Percentiles rank a stretch among this genome's conserved stretches.
Evolutionary conservation across 2,888 invertebrate species (phyloP).

Genomic region (Heteromyza rotundicornis): DNA sequence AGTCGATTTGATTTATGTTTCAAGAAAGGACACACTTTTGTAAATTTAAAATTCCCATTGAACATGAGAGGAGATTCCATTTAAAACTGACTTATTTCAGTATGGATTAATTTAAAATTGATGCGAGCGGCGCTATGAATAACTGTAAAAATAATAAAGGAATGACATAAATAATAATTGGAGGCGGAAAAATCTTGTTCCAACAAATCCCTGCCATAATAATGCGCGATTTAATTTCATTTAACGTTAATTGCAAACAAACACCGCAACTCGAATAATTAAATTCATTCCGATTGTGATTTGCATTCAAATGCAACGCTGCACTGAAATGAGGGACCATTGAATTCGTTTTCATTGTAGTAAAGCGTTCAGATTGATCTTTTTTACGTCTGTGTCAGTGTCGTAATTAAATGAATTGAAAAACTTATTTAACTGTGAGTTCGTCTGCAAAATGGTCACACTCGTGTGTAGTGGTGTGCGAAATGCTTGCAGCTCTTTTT

Average conservation of each 20-base stretch:
- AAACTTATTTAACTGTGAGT: neutral
- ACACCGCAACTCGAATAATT: neutral
- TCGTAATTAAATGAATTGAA: neutral
- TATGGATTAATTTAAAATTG: too few relatives aligned
- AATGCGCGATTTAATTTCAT: too few relatives aligned
- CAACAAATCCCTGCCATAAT: neutral
- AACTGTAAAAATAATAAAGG: too few relatives aligned
- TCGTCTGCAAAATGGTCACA: neutral
- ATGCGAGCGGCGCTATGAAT: too few relatives aligned
- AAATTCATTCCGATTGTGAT: neutral
- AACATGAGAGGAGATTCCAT: too few relatives aligned
- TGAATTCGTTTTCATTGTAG: neutral
- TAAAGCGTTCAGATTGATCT: neutral
- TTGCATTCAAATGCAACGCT: slow-evolving; percentile 7
- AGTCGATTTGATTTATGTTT: neutral
- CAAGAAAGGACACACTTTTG: too few relatives aligned
- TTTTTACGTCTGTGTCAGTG: neutral
- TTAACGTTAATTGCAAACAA: too few relatives aligned
- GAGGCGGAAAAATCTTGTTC: neutral
- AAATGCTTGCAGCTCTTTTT: too few relatives aligned
- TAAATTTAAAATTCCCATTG: too few relatives aligned
- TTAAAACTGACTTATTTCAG: too few relatives aligned
- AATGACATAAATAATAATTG: too few relatives aligned
- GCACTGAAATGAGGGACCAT: neutral
- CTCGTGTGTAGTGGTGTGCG: too few relatives aligned